A percentile compares a stretch with the other conserved stretches of the same genome.
These are phyloP conservation scores for Atta cephalotes DNA, from an alignment of 1,140 invertebrate genomes.

Conservation along the genomic window DNA sequence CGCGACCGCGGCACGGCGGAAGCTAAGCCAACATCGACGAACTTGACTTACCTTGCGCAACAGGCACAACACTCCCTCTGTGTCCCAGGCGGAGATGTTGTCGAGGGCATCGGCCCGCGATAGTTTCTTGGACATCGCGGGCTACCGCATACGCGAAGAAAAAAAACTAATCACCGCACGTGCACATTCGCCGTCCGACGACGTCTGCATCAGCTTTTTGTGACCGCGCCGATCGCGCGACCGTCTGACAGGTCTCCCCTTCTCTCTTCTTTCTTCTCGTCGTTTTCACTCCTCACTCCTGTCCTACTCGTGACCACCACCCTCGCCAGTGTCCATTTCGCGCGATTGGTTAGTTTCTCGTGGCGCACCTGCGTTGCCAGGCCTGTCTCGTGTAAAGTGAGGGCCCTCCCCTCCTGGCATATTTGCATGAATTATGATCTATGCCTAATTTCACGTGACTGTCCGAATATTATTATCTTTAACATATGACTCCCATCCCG, in stretches of 20 bases:
- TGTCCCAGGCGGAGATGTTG: slow-evolving; percentile 81
- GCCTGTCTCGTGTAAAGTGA: slow-evolving; percentile 9
- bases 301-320: slow-evolving; percentile 8
- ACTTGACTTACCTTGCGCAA: slow-evolving; percentile 81
- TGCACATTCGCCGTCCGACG: slow-evolving; percentile 72
- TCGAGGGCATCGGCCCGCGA: slow-evolving; percentile 78
- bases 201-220: slow-evolving; percentile 81
- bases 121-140: slow-evolving; percentile 75
- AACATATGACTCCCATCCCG: background rate
- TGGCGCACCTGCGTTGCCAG: slow-evolving; percentile 57
- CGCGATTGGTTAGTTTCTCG: slow-evolving; percentile 69
- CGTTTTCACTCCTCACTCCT: slow-evolving; percentile 49
- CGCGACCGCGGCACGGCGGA: background rate
- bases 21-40: background rate
- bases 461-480: too few species aligned
- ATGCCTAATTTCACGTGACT: background rate
- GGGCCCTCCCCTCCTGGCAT: background rate
- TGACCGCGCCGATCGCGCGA: slow-evolving; percentile 64
- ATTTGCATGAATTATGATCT: background rate
- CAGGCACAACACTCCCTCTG: slow-evolving; percentile 76
- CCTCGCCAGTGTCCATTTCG: slow-evolving; percentile 20
- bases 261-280: slow-evolving; percentile 12
- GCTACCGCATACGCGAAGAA: slow-evolving; percentile 59
- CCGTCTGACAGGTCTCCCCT: slow-evolving; percentile 62
- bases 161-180: slow-evolving; percentile 69